phyloP scores from a whole-genome alignment of 1,140 invertebrate species.

The Fopius arisanus region DNA sequence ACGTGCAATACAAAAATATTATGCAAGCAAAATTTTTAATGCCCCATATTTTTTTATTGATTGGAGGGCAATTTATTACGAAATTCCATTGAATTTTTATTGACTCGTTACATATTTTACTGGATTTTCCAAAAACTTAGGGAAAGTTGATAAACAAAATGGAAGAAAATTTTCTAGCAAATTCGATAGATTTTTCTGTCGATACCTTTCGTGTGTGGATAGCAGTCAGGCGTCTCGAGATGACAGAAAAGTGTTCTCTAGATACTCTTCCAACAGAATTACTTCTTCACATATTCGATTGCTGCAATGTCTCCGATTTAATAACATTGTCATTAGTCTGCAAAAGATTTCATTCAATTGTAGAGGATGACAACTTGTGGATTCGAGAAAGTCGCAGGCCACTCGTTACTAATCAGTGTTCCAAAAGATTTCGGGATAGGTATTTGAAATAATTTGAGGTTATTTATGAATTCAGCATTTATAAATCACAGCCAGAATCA shows the following conservation, averaged over 20 bases:
- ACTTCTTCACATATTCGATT: conserved; percentile 57
- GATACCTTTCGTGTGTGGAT: too few species aligned
- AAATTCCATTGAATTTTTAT: too few species aligned
- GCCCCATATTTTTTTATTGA: too few species aligned
- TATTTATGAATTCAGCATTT: not conserved
- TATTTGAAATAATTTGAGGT: conserved; percentile 43
- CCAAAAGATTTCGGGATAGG: conserved; percentile 52
- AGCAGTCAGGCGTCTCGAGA: conserved; percentile 41
- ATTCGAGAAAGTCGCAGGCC: conserved; percentile 46
- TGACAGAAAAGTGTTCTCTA: conserved; percentile 49
- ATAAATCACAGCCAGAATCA: not conserved
- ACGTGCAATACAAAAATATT: too few species aligned
- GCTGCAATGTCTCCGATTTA: conserved; percentile 55
- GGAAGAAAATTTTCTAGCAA: too few species aligned
- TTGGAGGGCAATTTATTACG: too few species aligned
- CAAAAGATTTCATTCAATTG: conserved; percentile 48
- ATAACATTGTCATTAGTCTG: conserved; percentile 56
- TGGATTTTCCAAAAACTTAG: too few species aligned
- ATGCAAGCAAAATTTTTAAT: too few species aligned
- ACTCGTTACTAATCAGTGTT: conserved; percentile 56
- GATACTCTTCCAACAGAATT: conserved; percentile 56
- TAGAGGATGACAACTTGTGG: conserved; percentile 50
- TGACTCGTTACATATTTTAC: too few species aligned
- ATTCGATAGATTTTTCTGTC: too few species aligned
- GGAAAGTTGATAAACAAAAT: too few species aligned